These are phyloP conservation scores for Apodemia hepburni DNA, from an alignment of 2,888 invertebrate species.

Conservation along the genomic window DNA sequence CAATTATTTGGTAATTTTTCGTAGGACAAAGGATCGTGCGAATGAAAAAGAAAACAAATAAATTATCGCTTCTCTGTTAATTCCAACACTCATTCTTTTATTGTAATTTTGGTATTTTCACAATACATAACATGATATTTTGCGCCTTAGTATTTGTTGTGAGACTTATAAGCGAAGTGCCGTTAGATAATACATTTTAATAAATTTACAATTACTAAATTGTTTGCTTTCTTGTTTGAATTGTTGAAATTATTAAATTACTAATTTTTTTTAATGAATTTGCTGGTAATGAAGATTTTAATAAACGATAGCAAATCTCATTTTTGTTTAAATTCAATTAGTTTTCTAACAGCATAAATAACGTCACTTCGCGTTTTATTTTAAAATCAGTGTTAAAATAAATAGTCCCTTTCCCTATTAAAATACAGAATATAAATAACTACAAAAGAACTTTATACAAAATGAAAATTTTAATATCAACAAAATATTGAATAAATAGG, in stretches of 20 bases:
- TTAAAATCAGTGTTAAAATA: conserved; percentile 63
- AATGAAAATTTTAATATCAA: conserved; percentile 49
- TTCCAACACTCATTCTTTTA: conserved; percentile 81
- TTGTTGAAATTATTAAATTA: background rate
- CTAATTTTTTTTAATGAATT: background rate
- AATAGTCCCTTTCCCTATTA: conserved; percentile 66
- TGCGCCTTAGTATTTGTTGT: conserved; percentile 77
- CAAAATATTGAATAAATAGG: conserved; percentile 38
- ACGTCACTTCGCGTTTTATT: conserved; percentile 50
- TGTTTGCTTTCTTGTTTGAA: background rate
- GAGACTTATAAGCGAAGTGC: conserved; percentile 56
- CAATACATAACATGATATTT: conserved; percentile 54
- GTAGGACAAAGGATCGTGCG: conserved; percentile 48
- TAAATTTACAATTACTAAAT: background rate
- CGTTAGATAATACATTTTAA: conserved; percentile 27
- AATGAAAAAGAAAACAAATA: conserved; percentile 60
- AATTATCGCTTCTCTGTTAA: conserved; percentile 76
- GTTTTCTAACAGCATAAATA: conserved; percentile 31
- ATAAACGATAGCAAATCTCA: background rate
- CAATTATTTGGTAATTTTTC: conserved; percentile 42
- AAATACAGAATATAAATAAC: conserved; percentile 69
- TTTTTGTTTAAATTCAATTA: background rate
- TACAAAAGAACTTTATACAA: conserved; percentile 71
- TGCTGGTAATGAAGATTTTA: background rate
- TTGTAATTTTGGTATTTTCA: conserved; percentile 73